Evolutionary conservation across 2,113 vertebrate genomes (phyloP).

Genomic region (Nesoenas mayeri): DNA sequence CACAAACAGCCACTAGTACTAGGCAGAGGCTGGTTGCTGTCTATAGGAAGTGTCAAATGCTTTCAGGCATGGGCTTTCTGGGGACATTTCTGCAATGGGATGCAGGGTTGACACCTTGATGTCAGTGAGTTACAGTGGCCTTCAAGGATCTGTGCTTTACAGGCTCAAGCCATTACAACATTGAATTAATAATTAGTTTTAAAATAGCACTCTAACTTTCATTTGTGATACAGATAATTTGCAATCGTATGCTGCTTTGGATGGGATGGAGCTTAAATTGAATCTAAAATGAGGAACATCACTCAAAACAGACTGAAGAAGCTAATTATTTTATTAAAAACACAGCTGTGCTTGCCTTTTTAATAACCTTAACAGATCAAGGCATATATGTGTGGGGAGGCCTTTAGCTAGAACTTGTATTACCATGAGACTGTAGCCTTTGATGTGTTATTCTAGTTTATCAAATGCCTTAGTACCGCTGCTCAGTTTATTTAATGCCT

Average conservation of each 20-base stretch:
- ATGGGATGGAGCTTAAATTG: conserved; percentile 28
- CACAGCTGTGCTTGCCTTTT: conserved; percentile 31
- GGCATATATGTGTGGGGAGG: neutral
- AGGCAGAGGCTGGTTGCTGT: neutral
- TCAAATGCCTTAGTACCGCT: conserved; percentile 28
- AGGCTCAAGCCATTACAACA: neutral
- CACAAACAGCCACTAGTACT: neutral
- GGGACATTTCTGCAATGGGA: neutral
- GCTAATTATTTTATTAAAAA: conserved; percentile 62
- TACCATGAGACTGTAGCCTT: conserved; percentile 39
- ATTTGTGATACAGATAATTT: conserved; percentile 47
- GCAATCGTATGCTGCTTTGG: neutral
- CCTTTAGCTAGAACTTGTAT: conserved; percentile 45
- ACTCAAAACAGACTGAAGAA: conserved; percentile 38
- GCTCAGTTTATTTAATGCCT: conserved; percentile 44
- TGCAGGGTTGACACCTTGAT: neutral
- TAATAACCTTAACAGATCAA: conserved; percentile 63
- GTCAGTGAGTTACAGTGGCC: neutral
- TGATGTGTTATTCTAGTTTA: conserved; percentile 54
- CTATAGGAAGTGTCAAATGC: neutral
- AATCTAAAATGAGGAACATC: conserved; percentile 32
- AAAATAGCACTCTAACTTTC: conserved; percentile 40
- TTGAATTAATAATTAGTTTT: conserved; percentile 44
- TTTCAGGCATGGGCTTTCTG: neutral
- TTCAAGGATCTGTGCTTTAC: neutral